These are phyloP conservation scores for Neopelma chrysocephalum DNA, from an alignment of 2,797 vertebrate genomes.

Conservation along the genomic window DNA sequence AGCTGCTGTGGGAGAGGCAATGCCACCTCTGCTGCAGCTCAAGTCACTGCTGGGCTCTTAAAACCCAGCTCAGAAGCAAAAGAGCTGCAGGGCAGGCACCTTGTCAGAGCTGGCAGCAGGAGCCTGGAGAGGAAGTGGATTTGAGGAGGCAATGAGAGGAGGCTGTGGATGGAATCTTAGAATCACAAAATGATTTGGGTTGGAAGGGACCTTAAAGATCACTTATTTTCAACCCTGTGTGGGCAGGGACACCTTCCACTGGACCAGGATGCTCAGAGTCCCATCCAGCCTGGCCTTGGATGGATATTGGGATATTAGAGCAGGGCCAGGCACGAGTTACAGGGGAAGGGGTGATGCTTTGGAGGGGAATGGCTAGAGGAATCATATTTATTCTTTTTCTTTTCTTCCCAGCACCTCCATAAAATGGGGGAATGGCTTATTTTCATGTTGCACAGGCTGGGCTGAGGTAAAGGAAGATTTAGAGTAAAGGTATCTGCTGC, in stretches of 20 bases:
- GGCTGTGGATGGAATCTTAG: background rate
- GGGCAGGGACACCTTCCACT: background rate
- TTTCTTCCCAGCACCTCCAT: background rate
- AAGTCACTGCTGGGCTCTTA: background rate
- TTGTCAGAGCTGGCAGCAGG: background rate
- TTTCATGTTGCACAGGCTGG: background rate
- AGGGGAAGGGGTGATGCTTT: background rate
- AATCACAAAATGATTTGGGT: background rate
- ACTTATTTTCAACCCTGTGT: background rate
- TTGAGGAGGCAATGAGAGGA: background rate
- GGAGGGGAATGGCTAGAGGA: background rate
- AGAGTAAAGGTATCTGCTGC: background rate
- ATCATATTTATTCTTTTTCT: rapidly evolving
- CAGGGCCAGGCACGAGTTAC: background rate
- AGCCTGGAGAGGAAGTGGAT: background rate
- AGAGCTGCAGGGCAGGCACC: background rate
- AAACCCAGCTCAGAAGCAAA: background rate
- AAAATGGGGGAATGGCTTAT: background rate
- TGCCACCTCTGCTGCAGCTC: background rate
- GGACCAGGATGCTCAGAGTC: background rate
- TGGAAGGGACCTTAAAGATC: background rate
- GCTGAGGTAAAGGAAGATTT: background rate
- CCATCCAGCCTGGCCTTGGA: background rate
- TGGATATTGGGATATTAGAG: background rate
- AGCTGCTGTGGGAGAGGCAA: background rate